A percentile compares a stretch with the other conserved stretches of the same genome.
These are phyloP conservation scores for Andrena praecox DNA, from an alignment of 2,888 invertebrate genomes.

Conservation along the genomic window DNA sequence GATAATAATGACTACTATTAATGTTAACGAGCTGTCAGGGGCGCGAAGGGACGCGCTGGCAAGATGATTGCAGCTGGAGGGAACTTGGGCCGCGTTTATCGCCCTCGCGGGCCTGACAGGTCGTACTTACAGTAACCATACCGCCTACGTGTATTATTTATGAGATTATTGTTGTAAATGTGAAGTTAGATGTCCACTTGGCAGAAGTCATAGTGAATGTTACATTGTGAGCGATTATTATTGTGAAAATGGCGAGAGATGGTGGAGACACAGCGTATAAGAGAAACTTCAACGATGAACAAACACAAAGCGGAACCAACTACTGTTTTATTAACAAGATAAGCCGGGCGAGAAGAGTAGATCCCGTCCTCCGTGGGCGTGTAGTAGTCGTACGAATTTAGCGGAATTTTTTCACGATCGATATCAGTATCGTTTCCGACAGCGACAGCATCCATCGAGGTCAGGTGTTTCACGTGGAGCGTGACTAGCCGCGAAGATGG, in stretches of 20 bases:
- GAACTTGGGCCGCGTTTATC: background rate
- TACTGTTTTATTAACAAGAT: constrained; percentile 53
- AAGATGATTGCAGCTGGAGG: constrained; percentile 18
- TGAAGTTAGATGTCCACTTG: constrained; percentile 66
- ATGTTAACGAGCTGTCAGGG: constrained; percentile 53
- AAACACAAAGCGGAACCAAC: constrained; percentile 61
- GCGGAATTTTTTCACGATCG: constrained; percentile 63
- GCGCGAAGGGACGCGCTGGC: constrained; percentile 28
- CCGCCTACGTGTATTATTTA: constrained; percentile 72
- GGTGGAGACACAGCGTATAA: background rate
- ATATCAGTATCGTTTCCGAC: constrained; percentile 46
- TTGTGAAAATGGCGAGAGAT: constrained; percentile 12
- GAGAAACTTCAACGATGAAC: background rate
- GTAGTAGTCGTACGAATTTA: constrained; percentile 47
- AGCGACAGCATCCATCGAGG: constrained; percentile 35
- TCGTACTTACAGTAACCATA: constrained; percentile 53
- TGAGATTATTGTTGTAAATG: constrained; percentile 74
- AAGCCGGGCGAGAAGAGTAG: constrained; percentile 46
- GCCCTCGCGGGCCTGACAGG: constrained; percentile 40
- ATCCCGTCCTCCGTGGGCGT: constrained; percentile 30
- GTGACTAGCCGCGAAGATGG: background rate
- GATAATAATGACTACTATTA: constrained; percentile 64
- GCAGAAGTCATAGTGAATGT: constrained; percentile 56
- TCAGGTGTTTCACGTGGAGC: constrained; percentile 19
- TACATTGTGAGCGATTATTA: constrained; percentile 43